phyloP scores from a whole-genome alignment of 2,113 vertebrate genomes.

The Lophius piscatorius region DNA sequence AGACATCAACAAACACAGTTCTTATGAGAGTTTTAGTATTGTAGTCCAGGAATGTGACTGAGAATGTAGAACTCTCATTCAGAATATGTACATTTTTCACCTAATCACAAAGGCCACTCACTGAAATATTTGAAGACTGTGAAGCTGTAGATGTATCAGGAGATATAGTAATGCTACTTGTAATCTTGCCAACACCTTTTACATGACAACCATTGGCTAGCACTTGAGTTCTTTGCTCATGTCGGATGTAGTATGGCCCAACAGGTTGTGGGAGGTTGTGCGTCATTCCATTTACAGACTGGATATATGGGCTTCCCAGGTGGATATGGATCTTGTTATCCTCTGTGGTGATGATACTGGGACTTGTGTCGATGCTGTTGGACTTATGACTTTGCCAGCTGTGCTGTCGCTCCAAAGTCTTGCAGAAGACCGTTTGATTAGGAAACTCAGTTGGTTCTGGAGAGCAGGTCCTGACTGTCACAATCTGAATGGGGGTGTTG shows the following conservation, averaged over 20 bases:
- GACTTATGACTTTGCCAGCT: conserved; percentile 90
- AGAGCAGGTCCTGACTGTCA: conserved; percentile 85
- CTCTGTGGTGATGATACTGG: conserved; percentile 93
- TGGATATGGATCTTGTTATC: conserved; percentile 99
- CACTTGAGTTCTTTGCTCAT: conserved; percentile 89
- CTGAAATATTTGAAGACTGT: conserved; percentile 92
- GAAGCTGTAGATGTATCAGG: conserved; percentile 87
- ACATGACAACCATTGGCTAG: conserved; percentile 85
- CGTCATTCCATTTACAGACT: conserved; percentile 79
- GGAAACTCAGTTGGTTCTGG: conserved; percentile 85
- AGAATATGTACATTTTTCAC: conserved; percentile 14
- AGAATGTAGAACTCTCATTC: not conserved
- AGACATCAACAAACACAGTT: not conserved
- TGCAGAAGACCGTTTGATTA: conserved; percentile 84
- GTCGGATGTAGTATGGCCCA: conserved; percentile 81
- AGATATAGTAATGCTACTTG: conserved; percentile 97
- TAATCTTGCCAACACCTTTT: conserved; percentile 92
- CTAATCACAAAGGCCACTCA: conserved; percentile 94
- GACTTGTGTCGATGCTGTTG: conserved; percentile 87
- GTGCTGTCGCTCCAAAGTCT: conserved; percentile 86
- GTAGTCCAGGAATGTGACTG: not conserved
- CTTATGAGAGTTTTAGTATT: not conserved
- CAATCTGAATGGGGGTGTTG: conserved; percentile 87
- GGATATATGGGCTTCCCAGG: conserved; percentile 90
- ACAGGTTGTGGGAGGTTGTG: conserved; percentile 76